Base-by-base conservation (phyloP, 2,113 vertebrate species). In the Lucifuga dentata region DNA sequence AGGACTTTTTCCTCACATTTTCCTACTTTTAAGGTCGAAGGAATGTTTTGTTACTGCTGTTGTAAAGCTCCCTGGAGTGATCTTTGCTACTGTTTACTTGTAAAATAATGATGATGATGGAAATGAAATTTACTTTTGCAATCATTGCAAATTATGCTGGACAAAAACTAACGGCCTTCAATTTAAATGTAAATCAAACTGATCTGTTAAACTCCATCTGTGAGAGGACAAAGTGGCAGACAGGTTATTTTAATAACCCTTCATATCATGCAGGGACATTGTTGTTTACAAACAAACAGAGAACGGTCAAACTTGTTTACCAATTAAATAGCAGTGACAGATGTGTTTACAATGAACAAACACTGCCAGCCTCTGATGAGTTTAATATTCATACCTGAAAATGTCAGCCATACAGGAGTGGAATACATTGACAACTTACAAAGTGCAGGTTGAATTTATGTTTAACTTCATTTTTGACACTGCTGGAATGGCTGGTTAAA, bases 311-410 rank as follows among this genome's bases (percentile, higher is more conserved):
- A 85, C 80, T 70, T 91, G 86, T 90, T 85, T 89, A 86, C 86
- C 86, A 80, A 81, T 81, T 85, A 90, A 86, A 90, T 86, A 91
- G 59, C 52, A 68, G 83, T 84, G 85, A 88, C 88, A 91, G 89
- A 90, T 91, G 89, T 91, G 86, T 91, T 91, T 90, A 87, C 86
- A 68, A 71, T 85, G 72, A 78, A 69, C 89, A 86, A 85, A 90
- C 86, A 83, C 60, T 1, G 76, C 45, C 73, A 78, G 72, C 73
- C 68, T 53, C 76, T 55, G 82, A 83, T 86, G 73, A 86, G 69
- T 84, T 90, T 87, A 89, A 90, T 89, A 91, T 90, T 90, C 86
- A 91, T 86, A 89, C 88, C 89, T 90, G 29, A 70, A 81, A 73
- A 58, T 45, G 66, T 68, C 68, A 3, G 41, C 40, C 33, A 57